Percentiles rank a stretch among this genome's conserved stretches.
phyloP scores from a whole-genome alignment of 2,888 invertebrate species.

The Scelioninae gen. 1 region DNA sequence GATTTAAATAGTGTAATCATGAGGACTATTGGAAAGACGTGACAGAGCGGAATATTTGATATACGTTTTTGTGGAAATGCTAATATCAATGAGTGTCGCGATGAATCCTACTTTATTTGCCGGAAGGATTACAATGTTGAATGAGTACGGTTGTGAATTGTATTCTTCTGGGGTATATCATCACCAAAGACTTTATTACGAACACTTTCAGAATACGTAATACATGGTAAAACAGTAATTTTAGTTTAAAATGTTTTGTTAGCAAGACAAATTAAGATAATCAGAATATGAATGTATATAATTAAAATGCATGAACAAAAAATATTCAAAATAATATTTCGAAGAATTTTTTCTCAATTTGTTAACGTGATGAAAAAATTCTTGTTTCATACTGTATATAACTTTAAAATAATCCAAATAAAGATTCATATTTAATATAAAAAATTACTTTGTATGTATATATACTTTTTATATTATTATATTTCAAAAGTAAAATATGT shows the following conservation, averaged over 20 bases:
- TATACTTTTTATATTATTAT: too few relatives aligned
- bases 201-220: constrained; percentile 23
- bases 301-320: too few relatives aligned
- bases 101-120: constrained; percentile 56
- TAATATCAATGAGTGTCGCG: constrained; percentile 53
- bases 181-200: constrained; percentile 27
- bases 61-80: constrained; percentile 42
- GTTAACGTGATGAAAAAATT: too few relatives aligned
- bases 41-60: constrained; percentile 42
- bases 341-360: too few relatives aligned
- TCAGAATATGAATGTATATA: too few relatives aligned
- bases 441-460: too few relatives aligned
- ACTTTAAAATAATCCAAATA: too few relatives aligned
- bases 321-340: too few relatives aligned
- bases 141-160: constrained; percentile 44
- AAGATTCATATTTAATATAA: too few relatives aligned
- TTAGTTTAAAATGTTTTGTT: background rate
- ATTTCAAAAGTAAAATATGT: too few relatives aligned
- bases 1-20: constrained; percentile 36
- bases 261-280: too few relatives aligned
- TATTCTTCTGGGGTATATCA: constrained; percentile 33
- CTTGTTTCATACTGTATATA: too few relatives aligned
- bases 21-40: constrained; percentile 19
- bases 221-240: constrained; percentile 15
- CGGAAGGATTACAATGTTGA: constrained; percentile 48